Base-by-base conservation (phyloP, 2,888 invertebrate genomes). In the Eustalomyia histrio region DNA sequence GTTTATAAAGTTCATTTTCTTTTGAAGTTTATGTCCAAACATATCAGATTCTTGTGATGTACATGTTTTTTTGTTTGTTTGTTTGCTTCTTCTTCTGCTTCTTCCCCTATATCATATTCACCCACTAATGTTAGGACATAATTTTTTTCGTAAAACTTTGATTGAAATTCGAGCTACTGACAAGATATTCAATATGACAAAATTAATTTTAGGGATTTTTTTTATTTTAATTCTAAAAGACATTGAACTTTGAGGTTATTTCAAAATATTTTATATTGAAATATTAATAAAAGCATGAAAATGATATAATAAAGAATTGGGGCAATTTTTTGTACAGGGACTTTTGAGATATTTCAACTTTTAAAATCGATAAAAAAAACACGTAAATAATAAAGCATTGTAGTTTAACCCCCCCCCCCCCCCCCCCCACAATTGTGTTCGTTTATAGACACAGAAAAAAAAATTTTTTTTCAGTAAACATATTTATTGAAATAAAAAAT, bases 11-110 rank as follows among this genome's bases (percentile, higher is more conserved):
- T 57, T 80, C 18, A 18, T 65, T 80, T 71, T 67, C 53, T 80
- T 74, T 69, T 67, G 80, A 72, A 57, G 71, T 72, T 75, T 65
- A 24, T 71, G 80, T 80, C 80, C 64, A 76, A 80, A 80, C 80
- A 80, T 80, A 80, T 80, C 80, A 80, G 67, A 80, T 80, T 75
- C 61, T 61, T 61, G 35, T 50, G 47, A 76, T 47, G n/a, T 47
- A 47, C 43, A n/a, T n/a, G 14, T 47, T 47, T n/a, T n/a, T n/a
- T 2, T 4, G 43, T 47, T 47, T 47, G n/a, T n/a, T 47, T 47
- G n/a, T n/a, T n/a, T n/a, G n/a, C n/a, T n/a, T n/a, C n/a, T n/a
- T n/a, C n/a, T 47, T n/a, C 14, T 47, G n/a, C n/a, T n/a, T 47
- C 6, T 47, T n/a, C 14, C 43, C 43, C n/a, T 47, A n/a, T 47